Percentiles rank a stretch among this genome's conserved stretches.
Evolutionary conservation across 2,888 invertebrate species (phyloP).

Genomic region (Heliconius aoede): DNA sequence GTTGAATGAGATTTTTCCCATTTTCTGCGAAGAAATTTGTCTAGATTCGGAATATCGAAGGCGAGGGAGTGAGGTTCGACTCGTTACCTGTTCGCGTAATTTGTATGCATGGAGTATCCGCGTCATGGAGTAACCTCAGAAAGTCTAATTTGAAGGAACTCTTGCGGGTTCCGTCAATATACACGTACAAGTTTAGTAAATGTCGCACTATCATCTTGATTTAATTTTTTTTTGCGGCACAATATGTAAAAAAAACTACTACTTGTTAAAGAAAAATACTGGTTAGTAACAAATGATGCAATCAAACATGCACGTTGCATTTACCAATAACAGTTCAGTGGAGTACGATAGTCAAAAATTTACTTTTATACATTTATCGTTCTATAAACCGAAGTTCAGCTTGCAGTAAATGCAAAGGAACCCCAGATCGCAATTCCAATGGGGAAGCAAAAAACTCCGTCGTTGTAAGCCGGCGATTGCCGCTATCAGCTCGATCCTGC

Average conservation of each 20-base stretch:
- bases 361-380: background rate
- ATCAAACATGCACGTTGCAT: no score
- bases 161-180: background rate
- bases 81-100: constrained; percentile 54
- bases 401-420: constrained; percentile 6
- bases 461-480: constrained; percentile 24
- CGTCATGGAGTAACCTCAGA: constrained; percentile 70
- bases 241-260: no score
- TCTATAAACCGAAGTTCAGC: background rate
- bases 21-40: constrained; percentile 20
- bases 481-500: constrained; percentile 26
- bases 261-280: no score
- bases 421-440: constrained; percentile 28
- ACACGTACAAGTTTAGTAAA: no score
- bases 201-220: no score
- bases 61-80: constrained; percentile 11
- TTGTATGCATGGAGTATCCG: constrained; percentile 70
- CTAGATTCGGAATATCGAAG: constrained; percentile 18
- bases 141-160: constrained; percentile 37
- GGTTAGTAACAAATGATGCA: no score
- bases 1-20: constrained; percentile 18
- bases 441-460: constrained; percentile 13
- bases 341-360: background rate
- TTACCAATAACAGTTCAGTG: background rate
- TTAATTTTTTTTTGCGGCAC: no score